Percentiles rank a stretch among this genome's conserved stretches.
Evolutionary conservation across 2,888 invertebrate genomes (phyloP).

Genomic region (Drosophila mayaguana): DNA sequence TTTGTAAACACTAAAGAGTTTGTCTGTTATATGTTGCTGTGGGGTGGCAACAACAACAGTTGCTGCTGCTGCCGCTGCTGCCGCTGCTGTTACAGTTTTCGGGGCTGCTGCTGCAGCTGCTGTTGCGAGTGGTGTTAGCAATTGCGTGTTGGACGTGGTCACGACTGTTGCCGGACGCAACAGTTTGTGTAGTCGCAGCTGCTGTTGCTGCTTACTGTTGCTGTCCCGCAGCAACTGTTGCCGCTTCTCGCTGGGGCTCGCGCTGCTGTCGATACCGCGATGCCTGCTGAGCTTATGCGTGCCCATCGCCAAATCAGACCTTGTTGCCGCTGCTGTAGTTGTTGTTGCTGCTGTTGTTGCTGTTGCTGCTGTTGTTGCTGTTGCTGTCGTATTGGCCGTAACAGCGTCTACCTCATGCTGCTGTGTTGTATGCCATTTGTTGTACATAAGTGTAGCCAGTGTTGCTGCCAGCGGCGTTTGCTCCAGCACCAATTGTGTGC

Average conservation of each 20-base stretch:
- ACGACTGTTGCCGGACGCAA: constrained; percentile 21
- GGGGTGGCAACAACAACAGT: constrained; percentile 24
- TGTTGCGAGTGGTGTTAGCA: constrained; percentile 21
- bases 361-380: constrained; percentile 33
- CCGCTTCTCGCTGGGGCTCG: constrained; percentile 37
- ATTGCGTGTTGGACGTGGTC: constrained; percentile 47
- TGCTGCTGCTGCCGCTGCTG: constrained; percentile 24
- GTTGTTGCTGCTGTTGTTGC: constrained; percentile 35
- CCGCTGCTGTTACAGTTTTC: constrained; percentile 15
- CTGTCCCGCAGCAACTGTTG: constrained; percentile 45
- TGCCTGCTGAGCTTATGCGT: constrained; percentile 55
- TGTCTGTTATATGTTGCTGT: constrained; percentile 52
- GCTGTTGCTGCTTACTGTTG: constrained; percentile 40
- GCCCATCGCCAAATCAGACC: constrained; percentile 40
- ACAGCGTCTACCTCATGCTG: constrained; percentile 37
- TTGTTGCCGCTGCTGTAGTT: constrained; percentile 36
- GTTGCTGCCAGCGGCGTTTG: constrained; percentile 65
- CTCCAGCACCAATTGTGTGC: constrained; percentile 57
- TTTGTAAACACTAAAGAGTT: constrained; percentile 66
- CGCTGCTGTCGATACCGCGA: constrained; percentile 38
- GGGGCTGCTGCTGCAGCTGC: constrained; percentile 28
- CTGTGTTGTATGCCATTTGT: constrained; percentile 64
- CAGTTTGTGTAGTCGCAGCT: constrained; percentile 43
- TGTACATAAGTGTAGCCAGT: constrained; percentile 54
- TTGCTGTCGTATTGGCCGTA: constrained; percentile 47